Conservation (phyloP, 2,113 vertebrate species). For the Chaenogobius annularis region DNA sequence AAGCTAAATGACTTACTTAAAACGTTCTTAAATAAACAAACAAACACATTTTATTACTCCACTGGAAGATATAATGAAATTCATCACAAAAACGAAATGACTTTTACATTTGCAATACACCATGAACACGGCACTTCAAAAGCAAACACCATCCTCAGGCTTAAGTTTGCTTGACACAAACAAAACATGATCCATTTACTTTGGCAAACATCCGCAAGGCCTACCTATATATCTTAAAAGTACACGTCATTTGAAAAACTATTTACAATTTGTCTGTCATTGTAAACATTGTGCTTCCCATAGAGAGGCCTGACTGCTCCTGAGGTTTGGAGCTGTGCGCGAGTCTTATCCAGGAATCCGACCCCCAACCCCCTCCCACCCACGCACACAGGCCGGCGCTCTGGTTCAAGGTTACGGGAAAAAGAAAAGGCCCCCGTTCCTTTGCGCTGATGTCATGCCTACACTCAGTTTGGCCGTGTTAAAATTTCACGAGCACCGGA, state of each 20-base stretch:
- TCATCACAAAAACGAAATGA: too few relatives aligned
- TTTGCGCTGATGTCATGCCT: conserved; percentile 1
- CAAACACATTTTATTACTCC: too few relatives aligned
- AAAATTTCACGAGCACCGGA: conserved; percentile 5
- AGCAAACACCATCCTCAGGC: background rate
- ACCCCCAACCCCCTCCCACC: background rate
- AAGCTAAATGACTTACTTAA: too few relatives aligned
- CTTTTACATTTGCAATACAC: background rate
- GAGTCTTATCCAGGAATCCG: background rate
- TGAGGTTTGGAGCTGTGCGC: background rate
- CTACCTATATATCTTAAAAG: background rate
- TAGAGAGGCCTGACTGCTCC: background rate
- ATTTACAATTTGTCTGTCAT: background rate
- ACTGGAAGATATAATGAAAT: too few relatives aligned
- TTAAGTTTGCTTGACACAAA: background rate
- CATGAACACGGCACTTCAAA: background rate
- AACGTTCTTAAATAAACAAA: too few relatives aligned
- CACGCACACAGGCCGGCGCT: background rate
- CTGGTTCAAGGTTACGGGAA: conserved; percentile 2
- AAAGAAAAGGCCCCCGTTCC: background rate
- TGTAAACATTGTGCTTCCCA: background rate
- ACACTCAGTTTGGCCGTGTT: background rate
- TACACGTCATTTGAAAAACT: background rate
- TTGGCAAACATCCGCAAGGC: background rate
- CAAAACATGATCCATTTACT: background rate